Conservation (phyloP, 2,888 invertebrate genomes). For the Tinea trinotella region DNA sequence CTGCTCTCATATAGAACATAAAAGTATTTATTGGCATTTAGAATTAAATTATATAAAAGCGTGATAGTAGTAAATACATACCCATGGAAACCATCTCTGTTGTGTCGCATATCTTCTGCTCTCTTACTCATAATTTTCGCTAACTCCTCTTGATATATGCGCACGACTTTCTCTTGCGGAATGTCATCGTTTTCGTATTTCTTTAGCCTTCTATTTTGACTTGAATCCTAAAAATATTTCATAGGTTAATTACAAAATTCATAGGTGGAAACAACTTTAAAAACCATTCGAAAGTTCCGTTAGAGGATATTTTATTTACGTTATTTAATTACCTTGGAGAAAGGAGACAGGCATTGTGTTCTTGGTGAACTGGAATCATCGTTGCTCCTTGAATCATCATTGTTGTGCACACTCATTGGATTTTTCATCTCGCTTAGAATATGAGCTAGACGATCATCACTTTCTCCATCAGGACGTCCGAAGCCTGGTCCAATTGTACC, state of each 20-base stretch:
- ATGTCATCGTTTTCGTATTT: slow-evolving; percentile 95
- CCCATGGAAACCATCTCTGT: slow-evolving; percentile 86
- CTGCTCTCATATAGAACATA: slow-evolving; percentile 51
- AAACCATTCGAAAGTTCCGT: no score
- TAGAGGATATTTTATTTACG: no score
- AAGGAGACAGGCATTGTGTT: slow-evolving; percentile 85
- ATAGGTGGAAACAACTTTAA: no score
- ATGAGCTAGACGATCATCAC: slow-evolving; percentile 94
- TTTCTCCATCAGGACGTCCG: slow-evolving; percentile 80
- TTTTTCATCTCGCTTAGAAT: slow-evolving; percentile 93
- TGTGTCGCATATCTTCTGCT: slow-evolving; percentile 81
- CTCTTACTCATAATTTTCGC: slow-evolving; percentile 91
- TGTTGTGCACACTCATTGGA: slow-evolving; percentile 56
- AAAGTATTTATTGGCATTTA: neutral
- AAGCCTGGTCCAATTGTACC: slow-evolving; percentile 82
- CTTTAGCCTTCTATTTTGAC: slow-evolving; percentile 82
- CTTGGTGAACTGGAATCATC: slow-evolving; percentile 86
- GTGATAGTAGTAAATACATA: slow-evolving; percentile 43
- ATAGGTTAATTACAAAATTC: no score
- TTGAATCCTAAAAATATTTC: slow-evolving; percentile 63
- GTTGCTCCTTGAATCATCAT: slow-evolving; percentile 79
- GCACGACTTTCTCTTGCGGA: slow-evolving; percentile 95
- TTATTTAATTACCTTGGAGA: slow-evolving; percentile 73
- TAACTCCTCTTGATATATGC: slow-evolving; percentile 95
- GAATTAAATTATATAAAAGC: neutral